Evolutionary conservation across 1,140 invertebrate species (phyloP).

Genomic region (Drosophila burlai): DNA sequence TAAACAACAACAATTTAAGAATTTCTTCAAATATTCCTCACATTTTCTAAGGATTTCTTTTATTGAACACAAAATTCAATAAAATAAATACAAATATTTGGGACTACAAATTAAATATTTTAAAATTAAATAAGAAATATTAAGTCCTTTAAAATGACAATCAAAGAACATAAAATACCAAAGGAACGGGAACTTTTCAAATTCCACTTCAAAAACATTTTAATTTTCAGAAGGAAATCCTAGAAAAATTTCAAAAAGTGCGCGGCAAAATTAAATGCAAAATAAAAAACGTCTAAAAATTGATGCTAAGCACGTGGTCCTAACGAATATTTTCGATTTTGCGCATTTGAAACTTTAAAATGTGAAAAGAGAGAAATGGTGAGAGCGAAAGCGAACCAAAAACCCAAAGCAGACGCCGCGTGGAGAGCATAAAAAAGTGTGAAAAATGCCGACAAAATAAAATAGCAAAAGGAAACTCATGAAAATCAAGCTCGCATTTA

Average conservation of each 20-base stretch:
- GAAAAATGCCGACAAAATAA: slow-evolving; percentile 74
- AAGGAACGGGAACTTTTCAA: neutral
- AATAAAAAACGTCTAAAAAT: slow-evolving; percentile 1
- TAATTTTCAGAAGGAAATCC: too few relatives aligned
- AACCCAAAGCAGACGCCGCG: slow-evolving; percentile 36
- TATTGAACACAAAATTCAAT: too few relatives aligned
- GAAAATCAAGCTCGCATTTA: slow-evolving; percentile 32
- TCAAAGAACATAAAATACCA: neutral
- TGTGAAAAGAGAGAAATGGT: slow-evolving; percentile 51
- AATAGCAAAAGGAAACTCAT: slow-evolving; percentile 53
- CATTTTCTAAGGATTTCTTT: neutral
- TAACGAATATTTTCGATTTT: slow-evolving; percentile 62
- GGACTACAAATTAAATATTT: neutral
- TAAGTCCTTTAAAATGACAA: too few relatives aligned
- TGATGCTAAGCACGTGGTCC: slow-evolving; percentile 49
- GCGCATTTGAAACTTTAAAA: slow-evolving; percentile 80
- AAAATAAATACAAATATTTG: neutral
- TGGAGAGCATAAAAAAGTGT: slow-evolving; percentile 49
- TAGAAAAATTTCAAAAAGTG: slow-evolving; percentile 18
- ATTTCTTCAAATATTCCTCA: neutral
- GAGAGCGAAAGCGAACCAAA: slow-evolving; percentile 18
- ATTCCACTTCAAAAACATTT: neutral
- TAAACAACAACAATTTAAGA: neutral
- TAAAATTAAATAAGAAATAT: neutral
- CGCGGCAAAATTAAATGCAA: slow-evolving; percentile 21